Percentiles rank a stretch among this genome's conserved stretches.
These are phyloP conservation scores for Caenorhabditis macrosperma DNA, from an alignment of 2,888 invertebrate genomes.

Conservation along the genomic window DNA sequence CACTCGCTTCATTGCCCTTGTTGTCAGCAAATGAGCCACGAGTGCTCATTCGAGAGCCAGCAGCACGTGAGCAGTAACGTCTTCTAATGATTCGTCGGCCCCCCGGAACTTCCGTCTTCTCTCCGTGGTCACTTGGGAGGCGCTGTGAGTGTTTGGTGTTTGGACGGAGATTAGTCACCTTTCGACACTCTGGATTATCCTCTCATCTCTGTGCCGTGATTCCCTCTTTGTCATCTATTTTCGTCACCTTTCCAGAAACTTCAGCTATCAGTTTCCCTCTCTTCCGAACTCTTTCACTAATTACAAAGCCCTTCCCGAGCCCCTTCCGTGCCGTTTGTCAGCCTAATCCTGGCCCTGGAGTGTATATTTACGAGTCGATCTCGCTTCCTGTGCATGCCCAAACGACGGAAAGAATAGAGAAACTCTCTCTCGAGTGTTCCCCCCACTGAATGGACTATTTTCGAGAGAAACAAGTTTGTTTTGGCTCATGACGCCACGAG, in stretches of 20 bases:
- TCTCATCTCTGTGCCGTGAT: background rate
- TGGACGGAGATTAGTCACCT: background rate
- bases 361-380: conserved; percentile 2
- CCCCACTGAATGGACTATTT: no score
- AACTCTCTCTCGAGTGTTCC: background rate
- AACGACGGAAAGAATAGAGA: background rate
- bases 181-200: background rate
- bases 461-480: no score
- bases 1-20: no score
- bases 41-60: background rate
- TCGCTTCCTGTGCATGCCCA: background rate
- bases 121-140: background rate
- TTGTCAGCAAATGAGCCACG: no score
- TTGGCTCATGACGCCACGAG: background rate
- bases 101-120: background rate
- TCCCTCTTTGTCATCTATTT: background rate
- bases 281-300: background rate
- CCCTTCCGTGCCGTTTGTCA: background rate
- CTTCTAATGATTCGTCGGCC: background rate
- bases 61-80: background rate
- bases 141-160: background rate
- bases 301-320: background rate
- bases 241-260: background rate
- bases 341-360: background rate
- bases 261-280: background rate